Conservation (phyloP, 2,797 vertebrate genomes). For the Leucoraja ocellata region DNA sequence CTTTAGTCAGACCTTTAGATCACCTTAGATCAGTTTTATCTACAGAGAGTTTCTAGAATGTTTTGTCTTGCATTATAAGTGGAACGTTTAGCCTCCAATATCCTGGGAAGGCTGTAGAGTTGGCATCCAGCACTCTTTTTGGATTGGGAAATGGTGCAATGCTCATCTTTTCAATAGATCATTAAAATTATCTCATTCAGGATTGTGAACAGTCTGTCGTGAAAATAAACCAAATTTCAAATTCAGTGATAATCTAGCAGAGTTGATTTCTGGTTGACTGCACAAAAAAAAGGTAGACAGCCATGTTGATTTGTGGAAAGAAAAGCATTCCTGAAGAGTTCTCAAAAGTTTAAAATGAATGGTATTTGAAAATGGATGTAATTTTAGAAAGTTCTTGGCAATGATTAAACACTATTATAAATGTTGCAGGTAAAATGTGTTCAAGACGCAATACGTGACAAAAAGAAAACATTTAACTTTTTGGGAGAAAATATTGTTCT, state of each 20-base stretch:
- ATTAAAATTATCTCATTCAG: not conserved
- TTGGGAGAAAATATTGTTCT: slow-evolving; percentile 58
- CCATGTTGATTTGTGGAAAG: not conserved
- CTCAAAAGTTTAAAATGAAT: not conserved
- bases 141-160: not conserved
- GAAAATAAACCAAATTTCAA: not conserved
- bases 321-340: not conserved
- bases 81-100: too few species aligned
- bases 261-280: not conserved
- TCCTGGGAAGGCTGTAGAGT: too few species aligned
- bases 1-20: not conserved
- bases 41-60: too few species aligned
- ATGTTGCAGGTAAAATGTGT: slow-evolving; percentile 59
- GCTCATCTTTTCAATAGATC: not conserved
- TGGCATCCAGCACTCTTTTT: not conserved
- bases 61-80: too few species aligned
- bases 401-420: not conserved
- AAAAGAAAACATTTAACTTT: slow-evolving; percentile 58
- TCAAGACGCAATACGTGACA: slow-evolving; percentile 62
- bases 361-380: not conserved
- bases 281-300: too few species aligned
- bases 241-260: not conserved
- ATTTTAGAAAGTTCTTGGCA: not conserved
- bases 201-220: not conserved
- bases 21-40: too few species aligned